These are phyloP conservation scores for Sinonovacula constricta DNA, from an alignment of 1,140 invertebrate species.

Conservation along the genomic window DNA sequence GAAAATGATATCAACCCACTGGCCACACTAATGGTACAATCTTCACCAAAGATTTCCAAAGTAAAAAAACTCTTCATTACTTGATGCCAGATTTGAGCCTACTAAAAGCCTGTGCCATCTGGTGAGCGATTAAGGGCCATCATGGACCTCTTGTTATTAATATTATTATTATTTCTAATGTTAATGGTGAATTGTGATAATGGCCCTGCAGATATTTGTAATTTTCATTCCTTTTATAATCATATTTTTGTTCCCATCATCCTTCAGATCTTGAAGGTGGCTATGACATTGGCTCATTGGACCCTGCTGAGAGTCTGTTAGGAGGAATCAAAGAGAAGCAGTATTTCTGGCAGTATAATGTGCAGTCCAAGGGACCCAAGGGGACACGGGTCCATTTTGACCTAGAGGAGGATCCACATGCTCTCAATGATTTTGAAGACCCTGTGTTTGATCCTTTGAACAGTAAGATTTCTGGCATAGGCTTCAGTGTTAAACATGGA, in stretches of 20 bases:
- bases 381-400: slow-evolving; percentile 78
- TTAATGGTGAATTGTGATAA: background rate
- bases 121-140: too few species aligned
- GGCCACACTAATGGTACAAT: too few species aligned
- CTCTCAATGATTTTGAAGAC: slow-evolving; percentile 83
- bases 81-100: too few species aligned
- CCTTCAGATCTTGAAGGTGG: slow-evolving; percentile 83
- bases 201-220: background rate
- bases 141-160: too few species aligned
- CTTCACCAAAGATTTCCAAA: too few species aligned
- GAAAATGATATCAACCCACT: too few species aligned
- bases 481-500: slow-evolving; percentile 80
- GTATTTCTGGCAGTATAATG: slow-evolving; percentile 99
- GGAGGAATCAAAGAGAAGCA: slow-evolving; percentile 67
- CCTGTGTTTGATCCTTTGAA: slow-evolving; percentile 75
- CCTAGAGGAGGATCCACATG: slow-evolving; percentile 92
- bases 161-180: too few species aligned
- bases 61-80: too few species aligned
- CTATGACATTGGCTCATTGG: slow-evolving; percentile 73
- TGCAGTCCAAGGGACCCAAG: slow-evolving; percentile 98
- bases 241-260: slow-evolving; percentile 14
- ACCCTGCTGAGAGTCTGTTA: slow-evolving; percentile 42
- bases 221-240: background rate
- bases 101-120: too few species aligned
- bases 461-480: slow-evolving; percentile 48